Base-by-base conservation (phyloP, 2,888 invertebrate genomes). In the Metopia argyrocephala region DNA sequence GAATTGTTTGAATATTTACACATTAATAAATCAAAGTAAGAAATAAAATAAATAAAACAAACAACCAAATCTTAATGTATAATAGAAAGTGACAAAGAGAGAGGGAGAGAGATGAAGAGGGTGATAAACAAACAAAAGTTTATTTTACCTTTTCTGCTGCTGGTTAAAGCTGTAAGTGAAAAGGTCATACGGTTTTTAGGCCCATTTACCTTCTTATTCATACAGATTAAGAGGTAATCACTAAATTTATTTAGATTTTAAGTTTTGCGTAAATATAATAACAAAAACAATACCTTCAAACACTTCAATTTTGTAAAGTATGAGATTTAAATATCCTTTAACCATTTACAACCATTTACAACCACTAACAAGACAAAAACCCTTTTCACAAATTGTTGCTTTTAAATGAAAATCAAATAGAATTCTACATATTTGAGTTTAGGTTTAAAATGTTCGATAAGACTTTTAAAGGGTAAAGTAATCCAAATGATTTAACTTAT, bases 11-110 rank as follows among this genome's bases (percentile, higher is more conserved):
- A 80, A 80, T 80, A 80, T 80, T 80, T 76, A 74, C 78, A 78
- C 74, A 78, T 78, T 74, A 59, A 78, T 81, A 81, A 81, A 81
- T 81, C 81, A 81, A 76, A 69, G 74, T 66, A 69, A 59, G 31
- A 65, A 76, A 61, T 15, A 66, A 74, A 65, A 74, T 68, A 74
- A 76, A 61, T 59, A 69, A 27, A 69, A 75, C 21, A 31, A 69
- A 38, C 38, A 38, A 9, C 38, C 9, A 4, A 9, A 38, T 38
- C 38, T 12, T 12, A 12, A 38, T 31, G 3, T 21, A 52, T 23
- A 61, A 59, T 27, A n/a, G 3, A 6, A 23, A 48, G 45, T 38
- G 15, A 21, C 54, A 62, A 23, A 3, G 3, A 25, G 9, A 25
- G n/a, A 38, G 12, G 12, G 2, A 38, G 9, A 38, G 38, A 38